Conservation (phyloP, 2,113 vertebrate genomes). For the Scalopus aquaticus region DNA sequence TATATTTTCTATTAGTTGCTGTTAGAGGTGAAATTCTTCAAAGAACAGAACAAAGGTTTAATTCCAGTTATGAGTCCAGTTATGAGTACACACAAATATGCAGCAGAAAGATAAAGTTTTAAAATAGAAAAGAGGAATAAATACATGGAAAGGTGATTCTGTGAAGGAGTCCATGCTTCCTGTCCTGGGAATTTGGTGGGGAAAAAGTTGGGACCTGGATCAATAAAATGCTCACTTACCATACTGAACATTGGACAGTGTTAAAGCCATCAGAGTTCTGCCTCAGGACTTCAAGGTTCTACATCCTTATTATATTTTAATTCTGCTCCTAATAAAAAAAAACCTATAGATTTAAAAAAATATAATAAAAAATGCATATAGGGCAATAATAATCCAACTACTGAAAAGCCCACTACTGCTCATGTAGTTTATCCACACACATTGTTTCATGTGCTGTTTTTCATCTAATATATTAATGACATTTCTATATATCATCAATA, state of each 20-base stretch:
- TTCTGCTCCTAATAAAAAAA: neutral
- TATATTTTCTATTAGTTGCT: neutral
- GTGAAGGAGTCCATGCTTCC: neutral
- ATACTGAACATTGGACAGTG: neutral
- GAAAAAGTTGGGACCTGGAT: neutral
- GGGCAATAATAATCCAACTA: neutral
- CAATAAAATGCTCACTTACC: neutral
- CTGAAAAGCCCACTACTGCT: neutral
- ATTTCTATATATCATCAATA: neutral
- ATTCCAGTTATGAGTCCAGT: neutral
- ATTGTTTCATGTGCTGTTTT: neutral
- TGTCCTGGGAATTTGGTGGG: neutral
- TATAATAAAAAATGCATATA: neutral
- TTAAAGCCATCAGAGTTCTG: neutral
- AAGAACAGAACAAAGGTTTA: neutral
- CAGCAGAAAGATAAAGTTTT: neutral
- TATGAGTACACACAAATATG: neutral
- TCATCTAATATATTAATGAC: neutral
- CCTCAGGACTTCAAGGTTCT: neutral
- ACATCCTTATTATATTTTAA: neutral
- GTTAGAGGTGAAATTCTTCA: neutral
- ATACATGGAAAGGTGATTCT: neutral
- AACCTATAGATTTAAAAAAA: slow-evolving; percentile 1
- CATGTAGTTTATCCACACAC: neutral
- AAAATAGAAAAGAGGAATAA: neutral